These are phyloP conservation scores for Ia io DNA, from an alignment of 2,113 vertebrate species.

Conservation along the genomic window DNA sequence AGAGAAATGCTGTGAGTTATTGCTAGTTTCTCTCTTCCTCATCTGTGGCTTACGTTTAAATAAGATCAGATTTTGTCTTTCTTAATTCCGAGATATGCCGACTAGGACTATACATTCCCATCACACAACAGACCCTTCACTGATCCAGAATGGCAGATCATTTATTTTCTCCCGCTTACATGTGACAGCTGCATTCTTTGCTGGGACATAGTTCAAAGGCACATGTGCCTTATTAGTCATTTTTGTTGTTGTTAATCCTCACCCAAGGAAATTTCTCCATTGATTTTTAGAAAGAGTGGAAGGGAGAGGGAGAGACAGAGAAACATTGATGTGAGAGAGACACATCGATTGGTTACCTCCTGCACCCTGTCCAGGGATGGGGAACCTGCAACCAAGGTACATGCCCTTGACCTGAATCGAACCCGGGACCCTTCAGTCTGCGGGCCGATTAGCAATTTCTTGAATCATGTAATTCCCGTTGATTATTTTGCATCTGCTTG, in stretches of 20 bases:
- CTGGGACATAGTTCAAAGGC: slow-evolving; percentile 1
- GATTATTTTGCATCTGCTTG: not conserved
- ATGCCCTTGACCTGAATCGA: no score
- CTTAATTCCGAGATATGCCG: slow-evolving; percentile 19
- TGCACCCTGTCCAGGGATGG: no score
- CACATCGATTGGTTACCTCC: no score
- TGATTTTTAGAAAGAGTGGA: no score
- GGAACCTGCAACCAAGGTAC: no score
- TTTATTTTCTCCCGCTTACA: not conserved
- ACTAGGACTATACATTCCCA: not conserved
- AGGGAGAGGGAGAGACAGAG: no score
- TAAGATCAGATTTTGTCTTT: slow-evolving; percentile 2
- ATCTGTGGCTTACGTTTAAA: not conserved
- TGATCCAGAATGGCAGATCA: not conserved
- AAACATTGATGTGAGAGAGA: no score
- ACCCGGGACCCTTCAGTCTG: no score
- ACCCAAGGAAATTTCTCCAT: no score
- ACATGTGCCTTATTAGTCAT: not conserved
- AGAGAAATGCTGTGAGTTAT: not conserved
- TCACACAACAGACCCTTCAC: not conserved
- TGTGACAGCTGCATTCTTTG: not conserved
- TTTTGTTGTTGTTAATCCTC: not conserved
- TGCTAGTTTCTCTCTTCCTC: slow-evolving; percentile 5
- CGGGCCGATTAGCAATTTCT: not conserved
- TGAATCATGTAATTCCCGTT: not conserved